phyloP scores from a whole-genome alignment of 1,140 invertebrate species.

The Lineus longissimus region DNA sequence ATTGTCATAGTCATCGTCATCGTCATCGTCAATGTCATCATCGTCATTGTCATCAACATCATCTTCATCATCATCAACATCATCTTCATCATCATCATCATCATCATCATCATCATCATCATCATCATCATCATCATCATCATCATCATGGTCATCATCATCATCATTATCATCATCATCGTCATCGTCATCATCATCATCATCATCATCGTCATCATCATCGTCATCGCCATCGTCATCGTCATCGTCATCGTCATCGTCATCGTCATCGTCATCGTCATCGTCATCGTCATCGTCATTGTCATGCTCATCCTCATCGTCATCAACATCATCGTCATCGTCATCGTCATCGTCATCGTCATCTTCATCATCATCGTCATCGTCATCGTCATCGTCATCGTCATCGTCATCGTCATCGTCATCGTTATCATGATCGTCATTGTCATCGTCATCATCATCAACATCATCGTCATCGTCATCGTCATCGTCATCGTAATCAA shows the following conservation, averaged over 20 bases:
- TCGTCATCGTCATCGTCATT: no score
- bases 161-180: no score
- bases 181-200: no score
- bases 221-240: neutral
- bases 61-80: no score
- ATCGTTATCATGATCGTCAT: conserved; percentile 3
- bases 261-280: conserved; percentile 15
- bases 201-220: no score
- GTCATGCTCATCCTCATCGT: conserved; percentile 8
- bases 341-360: neutral
- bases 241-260: conserved; percentile 12
- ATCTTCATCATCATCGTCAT: neutral
- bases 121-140: no score
- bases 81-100: no score
- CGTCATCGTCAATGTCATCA: no score
- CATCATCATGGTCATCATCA: no score
- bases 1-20: no score
- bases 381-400: neutral
- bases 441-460: conserved; percentile 5
- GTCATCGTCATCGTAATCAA: conserved; percentile 11
- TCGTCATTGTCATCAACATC: no score
- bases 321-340: neutral
- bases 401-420: neutral
- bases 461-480: conserved; percentile 12
- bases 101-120: no score